Conservation (phyloP, 2,888 invertebrate species). For the Schizotus pectinicornis region DNA sequence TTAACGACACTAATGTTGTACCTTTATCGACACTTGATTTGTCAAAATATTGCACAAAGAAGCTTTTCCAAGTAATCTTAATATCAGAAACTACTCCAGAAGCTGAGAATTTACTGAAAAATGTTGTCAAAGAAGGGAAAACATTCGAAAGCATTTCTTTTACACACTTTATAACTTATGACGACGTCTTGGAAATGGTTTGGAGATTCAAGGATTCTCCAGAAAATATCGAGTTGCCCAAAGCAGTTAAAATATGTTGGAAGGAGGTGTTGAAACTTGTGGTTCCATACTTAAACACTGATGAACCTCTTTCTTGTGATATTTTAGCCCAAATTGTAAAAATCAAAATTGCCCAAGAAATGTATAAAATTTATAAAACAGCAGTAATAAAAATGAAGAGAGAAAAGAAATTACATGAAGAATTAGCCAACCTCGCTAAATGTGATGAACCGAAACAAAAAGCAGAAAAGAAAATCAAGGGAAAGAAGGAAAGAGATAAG, state of each 20-base stretch:
- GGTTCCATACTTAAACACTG: background rate
- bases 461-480: constrained; percentile 8
- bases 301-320: background rate
- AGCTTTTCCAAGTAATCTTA: constrained; percentile 38
- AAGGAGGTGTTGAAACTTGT: background rate
- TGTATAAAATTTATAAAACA: constrained; percentile 39
- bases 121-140: constrained; percentile 32
- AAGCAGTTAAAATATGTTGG: background rate
- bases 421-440: constrained; percentile 1
- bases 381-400: constrained; percentile 35
- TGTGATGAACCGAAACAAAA: constrained; percentile 1
- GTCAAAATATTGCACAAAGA: constrained; percentile 35
- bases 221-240: constrained; percentile 25
- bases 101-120: constrained; percentile 25
- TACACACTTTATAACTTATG: constrained; percentile 40
- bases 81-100: constrained; percentile 26
- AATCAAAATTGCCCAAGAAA: constrained; percentile 42
- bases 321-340: constrained; percentile 38
- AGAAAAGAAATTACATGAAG: constrained; percentile 23
- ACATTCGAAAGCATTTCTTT: constrained; percentile 38
- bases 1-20: background rate
- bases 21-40: background rate
- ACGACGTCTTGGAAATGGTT: constrained; percentile 36
- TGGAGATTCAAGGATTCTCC: constrained; percentile 5
- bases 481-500: background rate